Conservation (phyloP, 2,113 vertebrate species). For the Cottus gobio region DNA sequence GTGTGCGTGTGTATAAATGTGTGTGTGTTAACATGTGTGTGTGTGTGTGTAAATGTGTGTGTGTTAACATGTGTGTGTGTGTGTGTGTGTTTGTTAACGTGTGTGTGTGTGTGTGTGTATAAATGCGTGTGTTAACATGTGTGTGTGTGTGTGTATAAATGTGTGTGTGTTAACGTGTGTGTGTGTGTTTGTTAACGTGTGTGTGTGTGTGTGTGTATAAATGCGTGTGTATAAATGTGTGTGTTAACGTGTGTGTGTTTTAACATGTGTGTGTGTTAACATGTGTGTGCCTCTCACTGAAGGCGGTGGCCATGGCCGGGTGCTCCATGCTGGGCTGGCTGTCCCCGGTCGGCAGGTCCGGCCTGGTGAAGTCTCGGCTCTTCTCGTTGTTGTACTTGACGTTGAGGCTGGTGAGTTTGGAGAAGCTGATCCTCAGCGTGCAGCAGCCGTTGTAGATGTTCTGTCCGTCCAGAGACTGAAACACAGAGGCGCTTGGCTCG, state of each 20-base stretch:
- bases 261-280: background rate
- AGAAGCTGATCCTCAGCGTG: constrained; percentile 94
- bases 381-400: constrained; percentile 98
- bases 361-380: constrained; percentile 94
- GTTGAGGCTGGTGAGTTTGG: constrained; percentile 95
- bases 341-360: constrained; percentile 94
- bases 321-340: constrained; percentile 91
- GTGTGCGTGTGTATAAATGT: too few relatives aligned
- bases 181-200: too few relatives aligned
- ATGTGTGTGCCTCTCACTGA: constrained; percentile 82
- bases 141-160: too few relatives aligned
- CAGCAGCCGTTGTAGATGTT: constrained; percentile 99
- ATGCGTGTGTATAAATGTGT: background rate
- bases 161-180: too few relatives aligned
- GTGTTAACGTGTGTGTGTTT: rapidly evolving
- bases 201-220: too few relatives aligned
- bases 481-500: background rate
- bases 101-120: too few relatives aligned
- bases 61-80: too few relatives aligned
- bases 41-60: too few relatives aligned
- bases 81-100: too few relatives aligned
- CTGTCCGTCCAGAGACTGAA: constrained; percentile 94
- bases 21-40: too few relatives aligned
- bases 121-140: too few relatives aligned
- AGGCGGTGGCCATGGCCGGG: constrained; percentile 90